Evolutionary conservation across 53 echinoderm and acorn worm genomes (phyloP), one percentile per base, ranked within the genome.

Genomic region (Pentamera pediparva): DNA sequence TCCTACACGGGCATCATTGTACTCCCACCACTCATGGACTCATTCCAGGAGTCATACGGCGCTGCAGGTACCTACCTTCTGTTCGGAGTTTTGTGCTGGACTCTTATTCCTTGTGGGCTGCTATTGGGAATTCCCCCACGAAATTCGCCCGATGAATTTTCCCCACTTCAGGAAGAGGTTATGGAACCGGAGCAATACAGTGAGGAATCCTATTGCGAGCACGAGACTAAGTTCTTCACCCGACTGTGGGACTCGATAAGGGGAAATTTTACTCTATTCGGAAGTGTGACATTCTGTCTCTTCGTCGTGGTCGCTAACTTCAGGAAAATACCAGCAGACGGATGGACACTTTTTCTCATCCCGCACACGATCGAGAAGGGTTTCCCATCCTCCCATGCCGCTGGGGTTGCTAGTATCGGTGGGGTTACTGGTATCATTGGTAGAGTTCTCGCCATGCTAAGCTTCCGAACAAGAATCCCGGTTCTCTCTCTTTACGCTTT

Each of bases 271-370:
- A 8, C 10, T 38, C 22, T 65, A 2, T 65, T 65, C 26, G 19
- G 19, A 10, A 24, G 19, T 40, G 24, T 35, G 9, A 5, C 15
- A 15, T 70, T 70, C 26, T 33, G 6, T 70, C 6, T 70, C 15
- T 70, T 70, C 34, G 48, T 70, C 35, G 21, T 70, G 9, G 32
- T 70, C 33, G 70, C 29, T 12, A 70, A 70, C 50, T 20, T 31
- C 3, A 70, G 70, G 19, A 70, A 70, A 43, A 45, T 70, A 3
- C 70, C 70, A 15, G 52, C 70, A 32, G 70, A 70, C n/a, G 70
- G 70, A 49, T 70, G 70, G 70, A 70, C 70, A 27, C 19, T 70
- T 20, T 70, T 70, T 49, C 70, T 70, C 8, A 50, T 70, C n/a
- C 70, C 70, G 5, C 48, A 70, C 19, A 29, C 45, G 1, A 51